Evolutionary conservation across 2,113 vertebrate genomes (phyloP).

Genomic region (Crocuta crocuta): DNA sequence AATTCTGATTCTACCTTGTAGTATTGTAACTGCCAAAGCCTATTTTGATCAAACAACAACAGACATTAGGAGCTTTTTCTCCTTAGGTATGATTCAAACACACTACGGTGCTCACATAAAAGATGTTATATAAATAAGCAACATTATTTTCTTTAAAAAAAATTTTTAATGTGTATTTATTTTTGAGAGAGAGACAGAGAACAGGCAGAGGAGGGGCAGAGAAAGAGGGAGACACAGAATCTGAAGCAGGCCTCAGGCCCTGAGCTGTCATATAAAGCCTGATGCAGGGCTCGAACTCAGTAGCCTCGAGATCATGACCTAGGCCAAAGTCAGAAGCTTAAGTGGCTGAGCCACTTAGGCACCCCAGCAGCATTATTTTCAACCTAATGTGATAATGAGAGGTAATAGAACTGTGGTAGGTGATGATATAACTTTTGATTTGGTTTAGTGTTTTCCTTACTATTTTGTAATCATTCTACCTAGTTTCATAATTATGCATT

Average conservation of each 20-base stretch:
- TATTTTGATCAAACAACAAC: not conserved
- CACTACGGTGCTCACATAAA: not conserved
- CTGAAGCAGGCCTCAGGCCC: too few relatives aligned
- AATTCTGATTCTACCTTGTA: not conserved
- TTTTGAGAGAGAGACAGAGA: too few relatives aligned
- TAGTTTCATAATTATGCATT: not conserved
- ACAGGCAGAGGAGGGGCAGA: too few relatives aligned
- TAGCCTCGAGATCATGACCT: too few relatives aligned
- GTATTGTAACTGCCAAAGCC: not conserved
- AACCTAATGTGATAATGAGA: not conserved
- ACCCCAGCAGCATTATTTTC: not conserved
- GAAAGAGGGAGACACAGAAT: too few relatives aligned
- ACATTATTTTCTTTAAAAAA: not conserved
- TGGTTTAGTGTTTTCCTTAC: not conserved
- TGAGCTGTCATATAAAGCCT: too few relatives aligned
- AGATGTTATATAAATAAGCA: not conserved
- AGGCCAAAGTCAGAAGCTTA: too few relatives aligned
- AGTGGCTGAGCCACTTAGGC: too few relatives aligned
- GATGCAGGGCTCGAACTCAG: too few relatives aligned
- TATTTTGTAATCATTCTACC: constrained; percentile 13
- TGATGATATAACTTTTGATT: not conserved
- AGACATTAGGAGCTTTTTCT: not conserved
- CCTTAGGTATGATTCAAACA: not conserved
- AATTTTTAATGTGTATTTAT: too few relatives aligned
- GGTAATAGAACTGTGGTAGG: not conserved